Base-by-base conservation (phyloP, 1,140 invertebrate genomes). In the Pseudomyrmex gracilis region DNA sequence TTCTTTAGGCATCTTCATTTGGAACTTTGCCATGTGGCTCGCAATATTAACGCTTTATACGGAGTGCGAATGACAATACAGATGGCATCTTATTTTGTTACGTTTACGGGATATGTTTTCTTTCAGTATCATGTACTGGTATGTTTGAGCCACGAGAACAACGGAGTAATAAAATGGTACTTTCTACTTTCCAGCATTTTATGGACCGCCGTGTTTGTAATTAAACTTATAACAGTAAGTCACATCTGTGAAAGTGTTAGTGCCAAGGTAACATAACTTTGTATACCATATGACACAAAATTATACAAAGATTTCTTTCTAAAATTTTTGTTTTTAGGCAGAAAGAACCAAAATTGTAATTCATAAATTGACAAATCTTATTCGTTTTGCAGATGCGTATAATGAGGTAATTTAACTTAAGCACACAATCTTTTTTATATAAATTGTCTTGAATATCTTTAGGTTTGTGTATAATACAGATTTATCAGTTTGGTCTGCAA, bases 1-100 rank as follows among this genome's bases (percentile, higher is more conserved):
- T n/a, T n/a, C n/a, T n/a, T n/a, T n/a, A n/a, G n/a, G 51, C 64
- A 80, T 5, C 51, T 80, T 2, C 76, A 80, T 34, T 60, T 22
- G n/a, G 53, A 70, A 7, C 53, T 80, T 20, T 58, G 76, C 15
- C 43, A 12, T 4, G 60, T 70, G 71, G 51, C 43, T 13, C 43
- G 4, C n/a, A 13, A 47, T 17, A 49, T 80, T 9, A 68, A 80
- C 17, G 0, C 1, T 2, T 58, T 80, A 13, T 80, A 58, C 4
- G 55, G 20, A 49, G n/a, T 71, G n/a, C 76, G 34, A 53, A 66
- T 77, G 7, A 66, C 47, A 0, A 1, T 77, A 8, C 47, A 77
- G 7, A 77, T 53, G 58, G 1, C 58, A 3, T 51, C 15, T n/a
- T 76, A 64, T 53, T 76, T 76, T 8, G 8, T 20, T 51, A 0